Conservation (phyloP, 2,797 vertebrate genomes). For the Chromobotia macracanthus region DNA sequence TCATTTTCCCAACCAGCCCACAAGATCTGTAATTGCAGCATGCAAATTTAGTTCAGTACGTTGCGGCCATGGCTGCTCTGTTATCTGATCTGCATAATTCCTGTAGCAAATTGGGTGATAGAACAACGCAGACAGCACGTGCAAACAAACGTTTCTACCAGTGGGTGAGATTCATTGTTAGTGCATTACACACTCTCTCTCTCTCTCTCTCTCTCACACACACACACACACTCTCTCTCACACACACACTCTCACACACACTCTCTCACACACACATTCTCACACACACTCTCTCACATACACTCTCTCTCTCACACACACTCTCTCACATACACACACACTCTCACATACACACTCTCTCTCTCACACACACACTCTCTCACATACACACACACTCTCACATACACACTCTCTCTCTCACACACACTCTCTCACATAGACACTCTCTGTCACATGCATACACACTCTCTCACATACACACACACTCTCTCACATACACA, state of each 20-base stretch:
- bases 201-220: neutral
- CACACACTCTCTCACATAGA: too few relatives aligned
- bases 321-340: too few relatives aligned
- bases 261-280: neutral
- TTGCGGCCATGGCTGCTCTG: neutral
- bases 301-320: too few relatives aligned
- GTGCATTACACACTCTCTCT: neutral
- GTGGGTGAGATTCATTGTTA: neutral
- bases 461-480: neutral
- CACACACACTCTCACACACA: too few relatives aligned
- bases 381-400: too few relatives aligned
- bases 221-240: too few relatives aligned
- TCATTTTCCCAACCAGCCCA: too few relatives aligned
- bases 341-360: too few relatives aligned
- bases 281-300: too few relatives aligned
- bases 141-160: neutral
- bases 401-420: too few relatives aligned
- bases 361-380: too few relatives aligned
- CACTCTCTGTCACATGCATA: too few relatives aligned
- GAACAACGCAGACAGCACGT: neutral
- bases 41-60: neutral
- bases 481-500: neutral
- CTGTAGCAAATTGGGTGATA: neutral
- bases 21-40: neutral
- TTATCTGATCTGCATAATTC: neutral